Percentiles rank a stretch among this genome's conserved stretches.
Conservation (phyloP, 2,797 vertebrate species). For the Lepus oiostolus region DNA sequence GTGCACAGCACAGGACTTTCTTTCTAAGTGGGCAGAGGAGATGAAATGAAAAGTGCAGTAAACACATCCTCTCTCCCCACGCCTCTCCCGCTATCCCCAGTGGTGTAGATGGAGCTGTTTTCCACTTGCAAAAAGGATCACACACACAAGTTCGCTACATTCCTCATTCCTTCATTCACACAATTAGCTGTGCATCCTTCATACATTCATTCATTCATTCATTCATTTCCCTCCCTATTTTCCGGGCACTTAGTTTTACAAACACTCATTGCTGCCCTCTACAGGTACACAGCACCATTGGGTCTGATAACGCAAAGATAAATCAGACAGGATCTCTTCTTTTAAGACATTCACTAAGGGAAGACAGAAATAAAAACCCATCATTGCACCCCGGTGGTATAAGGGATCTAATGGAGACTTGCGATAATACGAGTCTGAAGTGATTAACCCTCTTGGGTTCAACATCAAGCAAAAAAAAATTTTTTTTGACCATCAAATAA, state of each 20-base stretch:
- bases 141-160: not conserved
- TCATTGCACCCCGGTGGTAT: not conserved
- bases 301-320: not conserved
- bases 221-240: not conserved
- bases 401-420: not conserved
- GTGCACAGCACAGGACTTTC: not conserved
- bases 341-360: not conserved
- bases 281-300: not conserved
- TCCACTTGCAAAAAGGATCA: not conserved
- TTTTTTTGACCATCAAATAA: not conserved
- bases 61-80: not conserved
- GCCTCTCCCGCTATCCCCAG: not conserved
- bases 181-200: no score
- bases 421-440: not conserved
- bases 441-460: not conserved
- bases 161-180: accelerated
- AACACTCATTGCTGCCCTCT: not conserved
- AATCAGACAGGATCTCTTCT: not conserved
- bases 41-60: not conserved
- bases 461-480: not conserved
- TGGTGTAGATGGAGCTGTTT: not conserved
- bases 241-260: not conserved
- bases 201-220: not conserved
- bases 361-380: not conserved
- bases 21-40: not conserved